phyloP scores from a whole-genome alignment of 2,113 vertebrate species.

The Callospermophilus lateralis region DNA sequence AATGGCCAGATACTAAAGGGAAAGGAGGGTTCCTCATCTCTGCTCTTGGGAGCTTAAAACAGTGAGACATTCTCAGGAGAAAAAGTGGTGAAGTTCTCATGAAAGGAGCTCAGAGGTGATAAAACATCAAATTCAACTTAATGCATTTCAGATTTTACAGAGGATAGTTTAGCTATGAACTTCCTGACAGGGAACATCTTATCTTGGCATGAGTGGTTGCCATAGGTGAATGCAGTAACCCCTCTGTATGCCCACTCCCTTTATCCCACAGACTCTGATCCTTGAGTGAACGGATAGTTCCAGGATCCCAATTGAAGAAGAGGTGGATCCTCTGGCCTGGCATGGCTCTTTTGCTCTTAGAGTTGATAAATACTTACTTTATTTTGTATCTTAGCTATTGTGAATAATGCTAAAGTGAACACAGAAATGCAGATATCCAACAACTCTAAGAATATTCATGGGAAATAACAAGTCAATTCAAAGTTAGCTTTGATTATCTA shows the following conservation, averaged over 20 bases:
- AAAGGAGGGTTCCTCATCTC: neutral
- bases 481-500: slow-evolving; percentile 50
- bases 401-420: neutral
- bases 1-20: rapidly evolving
- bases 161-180: too few relatives aligned
- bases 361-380: neutral
- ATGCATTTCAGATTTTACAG: neutral
- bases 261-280: neutral
- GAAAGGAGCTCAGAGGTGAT: neutral
- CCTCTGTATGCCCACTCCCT: neutral
- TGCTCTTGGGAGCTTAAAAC: neutral
- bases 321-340: rapidly evolving
- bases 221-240: neutral
- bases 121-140: neutral
- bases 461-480: neutral
- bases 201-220: neutral
- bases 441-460: slow-evolving; percentile 39
- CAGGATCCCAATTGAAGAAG: neutral
- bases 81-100: neutral
- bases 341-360: neutral
- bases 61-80: neutral
- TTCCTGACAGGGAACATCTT: neutral
- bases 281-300: neutral
- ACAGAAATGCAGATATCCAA: neutral
- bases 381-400: neutral